Base-by-base conservation (phyloP, 2,797 vertebrate genomes). In the Odontamblyopus lacepedii region DNA sequence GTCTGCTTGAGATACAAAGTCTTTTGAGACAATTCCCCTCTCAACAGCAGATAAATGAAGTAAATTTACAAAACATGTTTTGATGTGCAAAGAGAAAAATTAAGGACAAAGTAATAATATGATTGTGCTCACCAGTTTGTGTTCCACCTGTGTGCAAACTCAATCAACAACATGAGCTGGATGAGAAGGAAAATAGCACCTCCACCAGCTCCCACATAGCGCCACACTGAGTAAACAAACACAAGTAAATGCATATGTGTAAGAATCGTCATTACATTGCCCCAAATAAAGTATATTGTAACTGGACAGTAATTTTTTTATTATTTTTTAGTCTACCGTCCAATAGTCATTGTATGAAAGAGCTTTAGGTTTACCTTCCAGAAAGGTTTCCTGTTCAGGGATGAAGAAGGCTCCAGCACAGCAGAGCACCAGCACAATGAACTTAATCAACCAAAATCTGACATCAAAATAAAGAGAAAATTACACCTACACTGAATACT, bases 131-230 rank as follows among this genome's bases (percentile, higher is more conserved):
- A 99, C 98, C 98, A 99, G 90, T 99, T 99, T 91, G 97, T 97
- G 92, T 99, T 99, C 98, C 98, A 99, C 80, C 97, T 95, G 88
- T 99, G 98, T 11, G 98, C 96, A 29, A 99, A 99, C 87, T 99
- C 95, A 88, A 99, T 95, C 73, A 99, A 91, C 70, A 99, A 86
- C 88, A 95, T 92, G 70, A 99, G 96, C 85, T 99, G 98, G 91
- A 99, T 97, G 65, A 94, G 76, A 68, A 99, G 94, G 84, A 98
- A 99, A 27, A 96, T 0, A 82, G 93, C 94, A 0, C 95, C 96
- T n/a, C 97, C 96, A 0, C 0, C 0, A 0, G 96, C 95, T 69
- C 96, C 98, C 2, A 99, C 91, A 0, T 95, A 96, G 75, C 96
- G 96, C 97, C 97, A 99, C 67, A 95, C 98, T 99, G 92, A 71